phyloP scores from a whole-genome alignment of 2,113 vertebrate genomes.

The Prunella himalayana region DNA sequence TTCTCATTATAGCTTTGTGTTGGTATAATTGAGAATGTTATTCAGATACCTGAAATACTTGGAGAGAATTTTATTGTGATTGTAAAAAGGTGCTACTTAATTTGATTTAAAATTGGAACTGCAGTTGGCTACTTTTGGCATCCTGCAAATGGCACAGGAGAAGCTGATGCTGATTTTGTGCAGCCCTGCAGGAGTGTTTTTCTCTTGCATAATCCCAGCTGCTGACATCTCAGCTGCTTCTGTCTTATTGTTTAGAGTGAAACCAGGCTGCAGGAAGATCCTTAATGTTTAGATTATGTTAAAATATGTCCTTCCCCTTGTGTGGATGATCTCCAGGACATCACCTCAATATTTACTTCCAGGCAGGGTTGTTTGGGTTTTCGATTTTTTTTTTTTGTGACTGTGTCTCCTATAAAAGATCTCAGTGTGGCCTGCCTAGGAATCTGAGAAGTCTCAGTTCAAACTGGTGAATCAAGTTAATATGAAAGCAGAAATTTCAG shows the following conservation, averaged over 20 bases:
- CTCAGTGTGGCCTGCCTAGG: neutral
- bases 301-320: neutral
- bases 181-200: neutral
- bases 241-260: neutral
- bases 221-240: neutral
- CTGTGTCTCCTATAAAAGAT: neutral
- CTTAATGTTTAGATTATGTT: neutral
- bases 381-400: no score
- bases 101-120: slow-evolving; percentile 28
- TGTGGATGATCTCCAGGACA: neutral
- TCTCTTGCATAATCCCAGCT: neutral
- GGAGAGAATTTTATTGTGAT: slow-evolving; percentile 20
- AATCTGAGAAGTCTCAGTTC: neutral
- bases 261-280: neutral
- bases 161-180: neutral
- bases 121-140: neutral
- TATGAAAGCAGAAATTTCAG: neutral
- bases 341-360: neutral
- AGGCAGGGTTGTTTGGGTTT: neutral
- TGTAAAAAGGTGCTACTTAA: slow-evolving; percentile 32
- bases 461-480: neutral
- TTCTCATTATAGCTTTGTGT: slow-evolving; percentile 31
- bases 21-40: slow-evolving; percentile 25
- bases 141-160: neutral
- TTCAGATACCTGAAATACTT: slow-evolving; percentile 16